Evolutionary conservation across 1,140 invertebrate genomes (phyloP).

Genomic region (Mactra quadrangularis): DNA sequence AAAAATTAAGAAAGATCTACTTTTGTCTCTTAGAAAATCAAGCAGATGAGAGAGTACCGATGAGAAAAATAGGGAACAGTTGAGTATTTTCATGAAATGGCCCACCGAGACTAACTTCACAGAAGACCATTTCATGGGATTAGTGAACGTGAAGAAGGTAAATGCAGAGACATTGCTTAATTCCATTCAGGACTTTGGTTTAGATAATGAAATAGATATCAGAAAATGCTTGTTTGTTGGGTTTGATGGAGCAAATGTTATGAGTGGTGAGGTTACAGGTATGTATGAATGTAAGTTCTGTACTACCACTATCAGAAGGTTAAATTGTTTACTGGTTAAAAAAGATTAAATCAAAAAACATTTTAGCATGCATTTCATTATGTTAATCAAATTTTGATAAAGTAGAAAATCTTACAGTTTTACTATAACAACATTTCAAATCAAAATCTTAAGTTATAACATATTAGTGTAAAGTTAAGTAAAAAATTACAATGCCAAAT

Average conservation of each 20-base stretch:
- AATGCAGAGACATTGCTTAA: conserved; percentile 10
- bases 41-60: conserved; percentile 9
- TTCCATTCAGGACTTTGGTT: background rate
- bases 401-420: too few relatives aligned
- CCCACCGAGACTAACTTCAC: background rate
- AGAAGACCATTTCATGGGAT: background rate
- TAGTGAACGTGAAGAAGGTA: conserved; percentile 5
- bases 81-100: conserved; percentile 12
- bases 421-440: too few relatives aligned
- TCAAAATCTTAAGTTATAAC: too few relatives aligned
- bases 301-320: too few relatives aligned
- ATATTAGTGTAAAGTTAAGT: too few relatives aligned
- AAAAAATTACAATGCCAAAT: too few relatives aligned
- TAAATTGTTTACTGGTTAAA: too few relatives aligned
- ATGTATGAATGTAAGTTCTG: too few relatives aligned
- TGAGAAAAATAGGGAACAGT: conserved; percentile 7
- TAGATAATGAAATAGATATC: background rate
- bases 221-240: conserved; percentile 11
- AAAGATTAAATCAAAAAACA: background rate
- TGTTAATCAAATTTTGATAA: background rate
- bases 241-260: conserved; percentile 34
- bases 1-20: background rate
- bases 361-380: background rate
- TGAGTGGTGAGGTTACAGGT: conserved; percentile 23
- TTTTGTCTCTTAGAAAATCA: background rate